Evolutionary conservation across 2,888 invertebrate genomes (phyloP).

Genomic region (Timema podura): DNA sequence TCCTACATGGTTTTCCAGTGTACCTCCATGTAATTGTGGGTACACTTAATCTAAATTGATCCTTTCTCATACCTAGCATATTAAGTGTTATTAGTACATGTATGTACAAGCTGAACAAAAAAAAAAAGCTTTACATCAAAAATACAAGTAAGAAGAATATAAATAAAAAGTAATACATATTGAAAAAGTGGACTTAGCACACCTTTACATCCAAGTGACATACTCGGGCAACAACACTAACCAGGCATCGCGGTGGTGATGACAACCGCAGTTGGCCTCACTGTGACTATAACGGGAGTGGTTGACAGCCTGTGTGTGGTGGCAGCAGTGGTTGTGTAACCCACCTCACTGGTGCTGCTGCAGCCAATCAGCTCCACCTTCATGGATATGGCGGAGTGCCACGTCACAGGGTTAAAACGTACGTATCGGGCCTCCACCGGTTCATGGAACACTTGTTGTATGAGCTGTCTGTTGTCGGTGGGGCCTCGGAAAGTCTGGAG

Average conservation of each 20-base stretch:
- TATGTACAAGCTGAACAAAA: neutral
- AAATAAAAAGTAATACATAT: neutral
- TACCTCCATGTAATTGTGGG: too few species aligned
- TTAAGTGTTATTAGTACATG: neutral
- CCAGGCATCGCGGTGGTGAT: conserved; percentile 12
- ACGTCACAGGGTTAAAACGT: conserved; percentile 68
- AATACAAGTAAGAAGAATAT: neutral
- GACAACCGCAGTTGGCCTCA: neutral
- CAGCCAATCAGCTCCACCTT: conserved; percentile 75
- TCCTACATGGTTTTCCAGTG: too few species aligned
- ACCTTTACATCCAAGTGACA: neutral
- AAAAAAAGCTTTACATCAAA: neutral
- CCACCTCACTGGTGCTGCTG: conserved; percentile 32
- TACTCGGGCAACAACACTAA: neutral
- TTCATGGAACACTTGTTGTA: conserved; percentile 60
- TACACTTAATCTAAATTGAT: too few species aligned
- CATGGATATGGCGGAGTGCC: conserved; percentile 65
- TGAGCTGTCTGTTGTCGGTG: conserved; percentile 53
- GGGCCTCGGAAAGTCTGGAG: conserved; percentile 69
- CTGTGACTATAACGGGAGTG: neutral
- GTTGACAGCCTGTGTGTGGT: conserved; percentile 19
- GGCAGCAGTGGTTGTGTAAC: conserved; percentile 22
- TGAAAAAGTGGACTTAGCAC: neutral
- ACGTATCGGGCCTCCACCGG: conserved; percentile 73
- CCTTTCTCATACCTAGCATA: neutral